Evolutionary conservation across 1,140 invertebrate species (phyloP).

Genomic region (Leptonema lineaticorne): DNA sequence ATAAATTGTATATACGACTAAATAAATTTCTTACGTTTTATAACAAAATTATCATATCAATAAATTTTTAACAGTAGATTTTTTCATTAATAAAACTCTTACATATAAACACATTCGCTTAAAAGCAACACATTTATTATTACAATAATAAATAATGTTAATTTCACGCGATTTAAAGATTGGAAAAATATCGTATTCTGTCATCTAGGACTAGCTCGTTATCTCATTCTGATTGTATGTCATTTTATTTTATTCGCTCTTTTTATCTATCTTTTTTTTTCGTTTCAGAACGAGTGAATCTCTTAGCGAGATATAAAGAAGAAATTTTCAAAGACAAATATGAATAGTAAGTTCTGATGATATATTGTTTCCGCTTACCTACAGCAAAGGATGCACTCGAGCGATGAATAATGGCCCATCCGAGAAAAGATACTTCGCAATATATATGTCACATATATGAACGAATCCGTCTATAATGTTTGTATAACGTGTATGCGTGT

Average conservation of each 20-base stretch:
- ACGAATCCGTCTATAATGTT: background rate
- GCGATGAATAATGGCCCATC: constrained; percentile 35
- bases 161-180: constrained; percentile 1
- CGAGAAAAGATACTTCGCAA: constrained; percentile 22
- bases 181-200: too few species aligned
- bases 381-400: constrained; percentile 33
- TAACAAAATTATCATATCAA: background rate
- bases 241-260: too few species aligned
- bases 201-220: background rate
- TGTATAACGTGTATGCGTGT: background rate
- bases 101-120: too few species aligned
- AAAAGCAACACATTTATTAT: too few species aligned
- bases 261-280: too few species aligned
- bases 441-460: background rate
- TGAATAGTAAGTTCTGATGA: constrained; percentile 41
- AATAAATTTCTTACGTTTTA: background rate
- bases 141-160: background rate
- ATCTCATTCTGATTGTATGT: background rate
- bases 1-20: background rate
- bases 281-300: background rate
- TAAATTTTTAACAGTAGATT: too few species aligned
- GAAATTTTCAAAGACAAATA: constrained; percentile 36
- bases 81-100: too few species aligned
- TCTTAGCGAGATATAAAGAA: constrained; percentile 18
- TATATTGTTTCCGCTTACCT: constrained; percentile 40